Conservation (phyloP, 2,797 vertebrate species). For the Agapornis canus region DNA sequence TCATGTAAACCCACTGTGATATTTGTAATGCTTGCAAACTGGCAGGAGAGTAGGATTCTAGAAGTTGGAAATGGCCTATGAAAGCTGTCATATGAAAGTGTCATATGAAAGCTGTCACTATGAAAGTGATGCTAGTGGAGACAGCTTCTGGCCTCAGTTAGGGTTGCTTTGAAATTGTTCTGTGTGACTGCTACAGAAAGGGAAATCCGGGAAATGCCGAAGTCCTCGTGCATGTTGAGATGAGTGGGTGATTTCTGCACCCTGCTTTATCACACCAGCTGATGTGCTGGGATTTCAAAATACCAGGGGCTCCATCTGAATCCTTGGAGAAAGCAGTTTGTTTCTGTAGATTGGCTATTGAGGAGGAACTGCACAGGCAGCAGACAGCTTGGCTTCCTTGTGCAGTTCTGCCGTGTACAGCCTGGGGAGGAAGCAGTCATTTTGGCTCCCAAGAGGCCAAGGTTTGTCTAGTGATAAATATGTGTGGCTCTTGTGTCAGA, state of each 20-base stretch:
- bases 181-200: background rate
- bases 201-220: background rate
- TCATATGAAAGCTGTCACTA: fast-evolving
- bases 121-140: background rate
- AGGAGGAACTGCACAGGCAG: background rate
- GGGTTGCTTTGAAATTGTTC: background rate
- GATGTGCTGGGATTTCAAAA: background rate
- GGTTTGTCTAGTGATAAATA: background rate
- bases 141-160: background rate
- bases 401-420: background rate
- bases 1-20: fast-evolving
- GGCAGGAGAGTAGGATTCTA: background rate
- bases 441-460: background rate
- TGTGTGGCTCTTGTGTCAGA: background rate
- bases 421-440: background rate
- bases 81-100: too few species aligned
- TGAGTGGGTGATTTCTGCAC: background rate
- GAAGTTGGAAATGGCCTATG: background rate
- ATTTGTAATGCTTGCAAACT: background rate
- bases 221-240: too few species aligned
- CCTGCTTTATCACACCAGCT: background rate
- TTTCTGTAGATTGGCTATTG: background rate
- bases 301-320: background rate
- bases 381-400: fast-evolving
- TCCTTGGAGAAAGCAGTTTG: background rate